Percentiles rank a stretch among this genome's conserved stretches.
Evolutionary conservation across 2,888 invertebrate species (phyloP).

Genomic region (Cantharis nigra): DNA sequence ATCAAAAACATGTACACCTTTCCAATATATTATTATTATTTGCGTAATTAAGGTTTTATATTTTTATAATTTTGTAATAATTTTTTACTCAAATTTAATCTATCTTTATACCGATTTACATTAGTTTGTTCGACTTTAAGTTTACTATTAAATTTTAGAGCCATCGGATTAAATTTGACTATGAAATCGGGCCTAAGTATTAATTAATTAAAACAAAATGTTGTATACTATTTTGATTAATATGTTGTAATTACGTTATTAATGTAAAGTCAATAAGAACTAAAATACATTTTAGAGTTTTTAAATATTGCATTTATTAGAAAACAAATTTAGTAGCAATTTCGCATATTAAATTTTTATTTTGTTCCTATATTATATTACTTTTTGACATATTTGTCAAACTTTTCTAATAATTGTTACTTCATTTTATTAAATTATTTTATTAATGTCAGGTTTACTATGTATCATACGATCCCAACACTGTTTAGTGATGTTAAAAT

Average conservation of each 20-base stretch:
- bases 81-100: no score
- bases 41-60: no score
- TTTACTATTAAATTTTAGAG: no score
- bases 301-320: background rate
- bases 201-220: no score
- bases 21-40: no score
- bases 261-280: background rate
- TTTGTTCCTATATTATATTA: background rate
- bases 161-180: no score
- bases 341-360: background rate
- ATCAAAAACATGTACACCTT: no score
- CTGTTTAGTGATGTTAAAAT: background rate
- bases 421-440: background rate
- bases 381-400: background rate
- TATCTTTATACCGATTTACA: no score
- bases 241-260: background rate
- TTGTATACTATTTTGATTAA: no score
- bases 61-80: no score
- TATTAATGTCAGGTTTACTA: background rate
- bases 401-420: background rate
- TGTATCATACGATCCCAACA: background rate
- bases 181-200: no score
- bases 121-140: no score
- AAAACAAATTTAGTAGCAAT: background rate
- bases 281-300: background rate